A percentile compares a stretch with the other conserved stretches of the same genome.
These are phyloP conservation scores for Ia io DNA, from an alignment of 2,113 vertebrate species.

Conservation along the genomic window DNA sequence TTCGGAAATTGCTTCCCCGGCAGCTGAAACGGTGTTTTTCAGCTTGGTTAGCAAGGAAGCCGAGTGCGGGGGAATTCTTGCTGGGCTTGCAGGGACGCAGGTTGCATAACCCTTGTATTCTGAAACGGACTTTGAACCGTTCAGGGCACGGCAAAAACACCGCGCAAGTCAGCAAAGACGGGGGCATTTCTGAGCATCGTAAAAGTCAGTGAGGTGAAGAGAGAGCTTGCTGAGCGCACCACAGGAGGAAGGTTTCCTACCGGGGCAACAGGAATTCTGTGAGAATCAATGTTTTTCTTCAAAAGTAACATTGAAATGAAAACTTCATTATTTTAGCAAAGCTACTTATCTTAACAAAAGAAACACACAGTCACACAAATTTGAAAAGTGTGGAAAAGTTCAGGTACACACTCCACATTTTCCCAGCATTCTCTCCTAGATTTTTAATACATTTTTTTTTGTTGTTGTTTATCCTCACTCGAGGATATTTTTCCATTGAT, in stretches of 20 bases:
- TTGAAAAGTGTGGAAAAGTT: not conserved
- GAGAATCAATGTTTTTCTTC: not conserved
- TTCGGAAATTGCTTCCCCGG: not conserved
- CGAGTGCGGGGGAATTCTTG: not conserved
- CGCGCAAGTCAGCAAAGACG: not conserved
- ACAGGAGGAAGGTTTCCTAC: not conserved
- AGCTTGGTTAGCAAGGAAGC: not conserved
- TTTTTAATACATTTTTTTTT: not conserved
- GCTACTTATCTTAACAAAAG: not conserved
- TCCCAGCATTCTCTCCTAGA: not conserved
- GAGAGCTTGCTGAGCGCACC: not conserved
- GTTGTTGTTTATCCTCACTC: too few relatives aligned
- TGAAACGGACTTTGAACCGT: conserved; percentile 15
- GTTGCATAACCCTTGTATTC: not conserved
- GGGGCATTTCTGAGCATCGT: not conserved
- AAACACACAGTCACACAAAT: not conserved
- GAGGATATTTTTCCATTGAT: too few relatives aligned
- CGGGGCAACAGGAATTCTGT: not conserved
- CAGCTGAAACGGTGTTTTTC: not conserved
- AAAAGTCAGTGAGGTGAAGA: not conserved
- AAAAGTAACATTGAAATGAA: not conserved
- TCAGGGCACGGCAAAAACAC: not conserved
- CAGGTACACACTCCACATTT: rapidly evolving
- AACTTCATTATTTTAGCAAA: not conserved
- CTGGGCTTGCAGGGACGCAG: not conserved